Evolutionary conservation across 2,888 invertebrate genomes (phyloP).

Genomic region (Monoplex corrugatus): DNA sequence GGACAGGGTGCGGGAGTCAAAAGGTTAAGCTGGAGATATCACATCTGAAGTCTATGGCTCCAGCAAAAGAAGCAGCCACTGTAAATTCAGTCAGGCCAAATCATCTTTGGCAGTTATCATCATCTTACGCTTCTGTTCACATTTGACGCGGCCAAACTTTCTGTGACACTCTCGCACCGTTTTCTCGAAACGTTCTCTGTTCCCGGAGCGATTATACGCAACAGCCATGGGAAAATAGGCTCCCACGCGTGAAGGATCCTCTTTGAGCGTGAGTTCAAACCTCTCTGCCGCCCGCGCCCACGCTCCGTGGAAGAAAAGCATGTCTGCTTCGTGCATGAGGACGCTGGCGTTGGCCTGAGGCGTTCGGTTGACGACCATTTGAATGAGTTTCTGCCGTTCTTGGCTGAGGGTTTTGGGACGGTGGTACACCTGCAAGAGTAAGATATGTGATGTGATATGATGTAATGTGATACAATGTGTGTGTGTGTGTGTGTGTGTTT

Average conservation of each 20-base stretch:
- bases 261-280: background rate
- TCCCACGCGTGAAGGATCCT: background rate
- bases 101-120: too few relatives aligned
- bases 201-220: background rate
- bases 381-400: background rate
- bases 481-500: too few relatives aligned
- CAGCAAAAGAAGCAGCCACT: too few relatives aligned
- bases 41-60: too few relatives aligned
- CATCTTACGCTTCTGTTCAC: background rate
- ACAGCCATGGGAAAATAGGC: background rate
- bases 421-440: background rate
- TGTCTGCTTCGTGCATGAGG: conserved; percentile 25
- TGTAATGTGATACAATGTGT: too few relatives aligned
- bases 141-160: background rate
- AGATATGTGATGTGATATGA: too few relatives aligned
- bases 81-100: too few relatives aligned
- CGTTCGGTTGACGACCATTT: background rate
- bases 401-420: background rate
- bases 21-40: too few relatives aligned
- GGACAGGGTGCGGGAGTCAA: too few relatives aligned
- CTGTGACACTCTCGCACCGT: background rate
- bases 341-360: conserved; percentile 18
- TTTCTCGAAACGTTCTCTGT: background rate
- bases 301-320: conserved; percentile 3
- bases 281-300: conserved; percentile 35